phyloP scores from a whole-genome alignment of 2,113 vertebrate species.

The Brachyhypopomus occidentalis region DNA sequence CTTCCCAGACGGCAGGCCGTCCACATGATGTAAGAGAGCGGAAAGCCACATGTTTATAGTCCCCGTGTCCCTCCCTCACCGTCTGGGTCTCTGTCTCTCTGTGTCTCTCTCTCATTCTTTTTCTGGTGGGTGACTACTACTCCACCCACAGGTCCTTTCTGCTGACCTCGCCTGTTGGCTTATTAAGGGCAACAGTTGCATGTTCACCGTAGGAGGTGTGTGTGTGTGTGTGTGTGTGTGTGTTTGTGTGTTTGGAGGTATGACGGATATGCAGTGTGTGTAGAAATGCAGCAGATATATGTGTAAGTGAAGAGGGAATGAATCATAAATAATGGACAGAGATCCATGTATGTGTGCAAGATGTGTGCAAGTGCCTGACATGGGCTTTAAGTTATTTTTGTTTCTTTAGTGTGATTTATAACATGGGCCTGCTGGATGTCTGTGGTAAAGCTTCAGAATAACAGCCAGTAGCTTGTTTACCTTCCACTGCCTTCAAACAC shows the following conservation, averaged over 20 bases:
- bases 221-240: too few species aligned
- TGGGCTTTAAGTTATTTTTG: neutral
- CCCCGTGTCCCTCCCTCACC: neutral
- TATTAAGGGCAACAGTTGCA: conserved; percentile 45
- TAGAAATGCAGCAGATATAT: conserved; percentile 26
- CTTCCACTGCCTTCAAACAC: neutral
- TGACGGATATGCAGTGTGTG: conserved; percentile 5
- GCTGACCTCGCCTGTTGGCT: conserved; percentile 20
- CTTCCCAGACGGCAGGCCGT: conserved; percentile 31
- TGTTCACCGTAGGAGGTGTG: conserved; percentile 13
- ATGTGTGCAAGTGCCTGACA: conserved; percentile 21
- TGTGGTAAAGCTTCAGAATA: conserved; percentile 19
- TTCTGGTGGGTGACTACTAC: neutral
- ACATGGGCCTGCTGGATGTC: conserved; percentile 16
- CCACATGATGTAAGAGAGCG: conserved; percentile 47
- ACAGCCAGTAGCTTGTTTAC: conserved; percentile 1
- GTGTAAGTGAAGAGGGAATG: neutral
- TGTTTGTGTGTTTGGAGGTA: conserved; percentile 9
- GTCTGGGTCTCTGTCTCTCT: neutral
- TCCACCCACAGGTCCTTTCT: conserved; percentile 19
- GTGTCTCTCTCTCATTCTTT: neutral
- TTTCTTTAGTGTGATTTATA: conserved; percentile 40
- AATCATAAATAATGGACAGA: conserved; percentile 43
- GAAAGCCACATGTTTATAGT: conserved; percentile 19
- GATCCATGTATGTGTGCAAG: conserved; percentile 25